Evolutionary conservation across 2,888 invertebrate species (phyloP).

Genomic region (Phyllotreta cruciferae): DNA sequence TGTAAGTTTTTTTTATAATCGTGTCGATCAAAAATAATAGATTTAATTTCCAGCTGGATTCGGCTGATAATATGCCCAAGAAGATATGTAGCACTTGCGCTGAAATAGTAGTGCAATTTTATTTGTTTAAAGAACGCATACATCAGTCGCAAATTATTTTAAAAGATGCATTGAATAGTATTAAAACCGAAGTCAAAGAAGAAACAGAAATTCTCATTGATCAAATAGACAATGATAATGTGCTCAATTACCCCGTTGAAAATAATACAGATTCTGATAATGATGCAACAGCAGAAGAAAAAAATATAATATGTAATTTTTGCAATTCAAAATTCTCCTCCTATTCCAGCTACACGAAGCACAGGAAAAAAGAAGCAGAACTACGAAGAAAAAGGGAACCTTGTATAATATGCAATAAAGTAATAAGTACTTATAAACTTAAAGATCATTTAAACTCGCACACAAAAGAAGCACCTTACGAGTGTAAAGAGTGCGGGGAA

Average conservation of each 20-base stretch:
- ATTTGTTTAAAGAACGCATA: conserved; percentile 31
- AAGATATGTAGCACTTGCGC: conserved; percentile 33
- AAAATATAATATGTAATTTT: conserved; percentile 32
- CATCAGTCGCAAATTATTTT: conserved; percentile 31
- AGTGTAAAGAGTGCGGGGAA: conserved; percentile 36
- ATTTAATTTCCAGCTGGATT: conserved; percentile 28
- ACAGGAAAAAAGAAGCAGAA: conserved; percentile 39
- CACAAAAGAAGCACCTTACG: conserved; percentile 38
- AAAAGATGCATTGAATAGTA: conserved; percentile 18
- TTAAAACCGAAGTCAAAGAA: conserved; percentile 3
- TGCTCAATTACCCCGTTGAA: no score
- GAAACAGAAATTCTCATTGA: background rate
- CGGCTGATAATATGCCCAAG: conserved; percentile 34
- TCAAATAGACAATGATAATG: conserved; percentile 5
- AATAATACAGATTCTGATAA: conserved; percentile 11
- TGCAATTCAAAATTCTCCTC: conserved; percentile 33
- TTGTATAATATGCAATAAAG: conserved; percentile 36
- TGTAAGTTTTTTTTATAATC: conserved; percentile 23
- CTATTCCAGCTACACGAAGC: conserved; percentile 32
- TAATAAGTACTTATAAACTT: conserved; percentile 36
- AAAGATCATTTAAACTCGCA: conserved; percentile 41
- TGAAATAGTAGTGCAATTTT: conserved; percentile 32
- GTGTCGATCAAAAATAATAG: background rate
- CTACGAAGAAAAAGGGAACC: conserved; percentile 35
- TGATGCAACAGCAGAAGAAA: background rate